Base-by-base conservation (phyloP, 2,797 vertebrate genomes). In the Avahi laniger region DNA sequence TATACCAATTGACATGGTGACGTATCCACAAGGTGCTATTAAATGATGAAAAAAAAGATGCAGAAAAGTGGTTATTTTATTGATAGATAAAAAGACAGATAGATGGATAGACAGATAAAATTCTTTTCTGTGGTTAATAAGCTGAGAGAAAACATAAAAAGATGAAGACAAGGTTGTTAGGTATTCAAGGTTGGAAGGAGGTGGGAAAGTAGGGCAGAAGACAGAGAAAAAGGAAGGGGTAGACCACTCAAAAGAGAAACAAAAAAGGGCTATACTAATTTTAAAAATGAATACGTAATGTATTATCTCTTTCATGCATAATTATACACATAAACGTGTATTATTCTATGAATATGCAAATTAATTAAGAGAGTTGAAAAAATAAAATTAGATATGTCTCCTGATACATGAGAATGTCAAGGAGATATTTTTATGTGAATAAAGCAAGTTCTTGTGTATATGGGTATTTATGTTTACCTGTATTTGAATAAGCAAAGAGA, bases 401-500 rank as follows among this genome's bases (percentile, higher is more conserved):
- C 28, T 69, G 1, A 88, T 43, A 94, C 0, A 48, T 52, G 33
- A 26, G 26, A 92, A 81, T 84, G 11, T 65, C 54, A 87, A 73
- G 12, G 72, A 90, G 35, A 63, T 73, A 67, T 67, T 46, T 85
- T 76, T 48, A 83, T 78, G 28, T 54, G 43, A 87, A 82, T 65
- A 85, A 89, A 75, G 2, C 43, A 88, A 84, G 41, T 43, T 90
- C 18, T 54, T 84, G 22, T 35, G 7, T 61, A 17, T 48, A 46
- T 12, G 26, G 8, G 3, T 43, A 52, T 75, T 69, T 88, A 38
- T 61, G 33, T 50, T 78, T 89, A 20, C 33, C 43, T 33, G 41
- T 69, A 63, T 88, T 73, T 93, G 57, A 85, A 78, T 24, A 20
- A 92, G 22, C 43, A 93, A 88, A 92, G 24, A 52, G 15, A 94